Evolutionary conservation across 2,113 vertebrate genomes (phyloP).

Genomic region (Callipepla squamata): DNA sequence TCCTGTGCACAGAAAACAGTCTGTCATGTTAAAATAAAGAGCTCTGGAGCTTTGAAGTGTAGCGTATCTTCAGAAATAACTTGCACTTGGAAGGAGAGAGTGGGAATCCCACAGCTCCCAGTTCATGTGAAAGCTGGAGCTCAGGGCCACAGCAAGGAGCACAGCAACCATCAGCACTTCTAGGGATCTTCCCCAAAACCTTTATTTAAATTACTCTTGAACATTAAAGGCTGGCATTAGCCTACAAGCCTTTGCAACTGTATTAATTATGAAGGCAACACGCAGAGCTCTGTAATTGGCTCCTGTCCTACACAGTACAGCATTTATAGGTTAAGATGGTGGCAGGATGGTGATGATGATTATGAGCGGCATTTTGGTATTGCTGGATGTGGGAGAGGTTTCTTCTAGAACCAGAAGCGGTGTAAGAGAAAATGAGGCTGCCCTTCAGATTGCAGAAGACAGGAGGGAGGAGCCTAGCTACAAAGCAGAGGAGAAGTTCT

Average conservation of each 20-base stretch:
- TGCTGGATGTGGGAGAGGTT: background rate
- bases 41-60: constrained; percentile 22
- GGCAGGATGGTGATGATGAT: background rate
- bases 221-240: constrained; percentile 18
- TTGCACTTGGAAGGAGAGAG: background rate
- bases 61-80: background rate
- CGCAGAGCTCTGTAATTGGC: constrained; percentile 52
- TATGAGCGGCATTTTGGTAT: background rate
- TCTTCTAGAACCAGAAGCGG: background rate
- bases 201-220: background rate
- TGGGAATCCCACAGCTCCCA: background rate
- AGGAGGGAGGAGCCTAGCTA: background rate
- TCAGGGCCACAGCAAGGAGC: background rate
- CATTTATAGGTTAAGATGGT: background rate
- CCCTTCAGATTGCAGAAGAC: background rate
- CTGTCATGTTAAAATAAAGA: background rate
- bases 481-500: background rate
- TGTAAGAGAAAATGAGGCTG: background rate
- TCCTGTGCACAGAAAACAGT: background rate
- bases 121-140: background rate
- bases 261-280: constrained; percentile 61
- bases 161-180: fast-evolving
- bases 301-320: background rate
- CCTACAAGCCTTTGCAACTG: background rate
- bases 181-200: background rate